Evolutionary conservation across 1,140 invertebrate species (phyloP).

Genomic region (Plectrocnemia conspersa): DNA sequence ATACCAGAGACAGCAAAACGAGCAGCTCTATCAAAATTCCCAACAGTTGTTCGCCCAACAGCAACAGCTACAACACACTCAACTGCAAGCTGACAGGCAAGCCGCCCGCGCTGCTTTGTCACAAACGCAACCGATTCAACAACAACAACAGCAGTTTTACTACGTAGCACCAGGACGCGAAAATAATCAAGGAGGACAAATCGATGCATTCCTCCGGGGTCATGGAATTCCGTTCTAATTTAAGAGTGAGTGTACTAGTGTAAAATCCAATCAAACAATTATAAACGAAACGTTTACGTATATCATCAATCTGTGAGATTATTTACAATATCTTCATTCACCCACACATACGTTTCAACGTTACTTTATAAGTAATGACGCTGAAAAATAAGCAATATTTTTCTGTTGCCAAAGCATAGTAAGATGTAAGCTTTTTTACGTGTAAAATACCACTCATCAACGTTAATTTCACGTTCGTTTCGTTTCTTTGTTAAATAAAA

Average conservation of each 20-base stretch:
- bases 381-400: constrained; percentile 3
- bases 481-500: constrained; percentile 5
- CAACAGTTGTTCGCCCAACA: constrained; percentile 70
- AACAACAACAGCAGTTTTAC: constrained; percentile 57
- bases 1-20: constrained; percentile 66
- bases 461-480: neutral
- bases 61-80: constrained; percentile 58
- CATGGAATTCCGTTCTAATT: constrained; percentile 61
- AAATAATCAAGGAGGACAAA: constrained; percentile 61
- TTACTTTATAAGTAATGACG: no score
- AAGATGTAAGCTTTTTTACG: no score
- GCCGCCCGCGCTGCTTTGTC: constrained; percentile 48
- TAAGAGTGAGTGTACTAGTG: constrained; percentile 6
- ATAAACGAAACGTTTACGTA: no score
- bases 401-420: constrained; percentile 16
- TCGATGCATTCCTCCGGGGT: constrained; percentile 73
- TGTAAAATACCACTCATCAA: neutral
- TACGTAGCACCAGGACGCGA: constrained; percentile 56
- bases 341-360: no score
- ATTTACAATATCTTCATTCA: neutral
- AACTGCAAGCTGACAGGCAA: constrained; percentile 48
- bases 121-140: constrained; percentile 47
- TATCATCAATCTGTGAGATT: no score
- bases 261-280: constrained; percentile 29
- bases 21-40: constrained; percentile 63